phyloP scores from a whole-genome alignment of 2,888 invertebrate species.

The Drosophila macrospina region DNA sequence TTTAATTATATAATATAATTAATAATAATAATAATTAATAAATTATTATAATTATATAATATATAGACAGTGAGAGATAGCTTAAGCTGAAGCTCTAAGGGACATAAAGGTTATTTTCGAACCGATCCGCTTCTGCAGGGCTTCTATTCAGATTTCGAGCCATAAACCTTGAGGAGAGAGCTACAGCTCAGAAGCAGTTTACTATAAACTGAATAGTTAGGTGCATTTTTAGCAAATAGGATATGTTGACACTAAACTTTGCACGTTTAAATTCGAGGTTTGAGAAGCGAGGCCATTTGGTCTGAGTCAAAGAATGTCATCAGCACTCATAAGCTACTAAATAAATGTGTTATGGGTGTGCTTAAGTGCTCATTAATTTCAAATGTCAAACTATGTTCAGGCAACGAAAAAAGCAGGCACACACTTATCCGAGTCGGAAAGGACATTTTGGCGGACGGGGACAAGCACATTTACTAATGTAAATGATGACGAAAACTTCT shows the following conservation, averaged over 20 bases:
- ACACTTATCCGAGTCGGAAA: constrained; percentile 9
- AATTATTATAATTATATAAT: too few species aligned
- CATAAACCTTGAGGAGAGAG: too few species aligned
- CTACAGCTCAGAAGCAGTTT: too few species aligned
- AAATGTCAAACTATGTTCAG: constrained; percentile 65
- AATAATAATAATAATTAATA: too few species aligned
- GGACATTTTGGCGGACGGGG: constrained; percentile 11
- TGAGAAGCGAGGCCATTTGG: constrained; percentile 34
- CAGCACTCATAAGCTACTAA: constrained; percentile 52
- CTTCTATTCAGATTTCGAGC: too few species aligned
- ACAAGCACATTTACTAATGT: constrained; percentile 16
- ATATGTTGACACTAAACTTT: not conserved
- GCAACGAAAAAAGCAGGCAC: constrained; percentile 14
- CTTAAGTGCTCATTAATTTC: constrained; percentile 81
- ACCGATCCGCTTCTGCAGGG: too few species aligned
- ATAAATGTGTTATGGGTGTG: constrained; percentile 79
- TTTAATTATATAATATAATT: too few species aligned
- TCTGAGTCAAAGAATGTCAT: constrained; percentile 41
- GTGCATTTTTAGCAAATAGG: not conserved
- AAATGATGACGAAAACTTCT: constrained; percentile 18
- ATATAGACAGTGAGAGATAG: too few species aligned
- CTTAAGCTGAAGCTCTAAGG: too few species aligned
- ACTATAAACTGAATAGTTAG: constrained; percentile 3
- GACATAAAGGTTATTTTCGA: too few species aligned
- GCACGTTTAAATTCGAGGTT: constrained; percentile 23